Evolutionary conservation across 2,888 invertebrate genomes (phyloP), one percentile per base, ranked within the genome.

Genomic region (Nineta flava): DNA sequence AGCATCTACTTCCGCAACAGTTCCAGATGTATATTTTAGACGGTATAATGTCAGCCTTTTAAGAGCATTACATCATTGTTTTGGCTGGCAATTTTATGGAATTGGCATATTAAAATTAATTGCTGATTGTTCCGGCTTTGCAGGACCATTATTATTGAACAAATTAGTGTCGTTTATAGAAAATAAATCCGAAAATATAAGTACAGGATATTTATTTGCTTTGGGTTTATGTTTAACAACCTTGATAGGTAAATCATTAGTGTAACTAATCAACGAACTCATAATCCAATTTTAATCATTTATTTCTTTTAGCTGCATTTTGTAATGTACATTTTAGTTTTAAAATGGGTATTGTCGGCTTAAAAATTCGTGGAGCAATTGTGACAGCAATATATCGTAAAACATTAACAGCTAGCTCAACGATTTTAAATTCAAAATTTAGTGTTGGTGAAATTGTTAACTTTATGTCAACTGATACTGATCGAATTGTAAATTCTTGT

Each of bases 381-480:
- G 78, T 95, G 1, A 83, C 87, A 5, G 78, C 84, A 12, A 75
- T 92, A 52, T 91, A 95, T 60, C 74, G 82, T 54, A 84, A 83
- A 64, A 74, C 77, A 9, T 63, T 84, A 21, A 67, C 67, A 17
- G 65, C 65, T n/a, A 59, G 62, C 50, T 57, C 60, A 10, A 62
- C 63, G 55, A 59, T 59, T 50, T 60, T 59, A 55, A 66, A 60
- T 57, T 66, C 59, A 52, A 62, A 59, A 50, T 76, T 73, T 62
- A 75, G 73, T 12, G 73, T 84, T 40, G 96, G 96, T 0, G 88
- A 96, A 71, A 84, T 97, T 51, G 79, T 95, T 2, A 97, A 97
- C 68, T 87, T 92, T 57, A 93, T 97, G 87, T 95, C 94, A 31
- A 93, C 93, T 0, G 97, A 99, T 64, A 86, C 88, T 0, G 94